phyloP scores from a whole-genome alignment of 2,113 vertebrate genomes.

The Oceanites oceanicus region DNA sequence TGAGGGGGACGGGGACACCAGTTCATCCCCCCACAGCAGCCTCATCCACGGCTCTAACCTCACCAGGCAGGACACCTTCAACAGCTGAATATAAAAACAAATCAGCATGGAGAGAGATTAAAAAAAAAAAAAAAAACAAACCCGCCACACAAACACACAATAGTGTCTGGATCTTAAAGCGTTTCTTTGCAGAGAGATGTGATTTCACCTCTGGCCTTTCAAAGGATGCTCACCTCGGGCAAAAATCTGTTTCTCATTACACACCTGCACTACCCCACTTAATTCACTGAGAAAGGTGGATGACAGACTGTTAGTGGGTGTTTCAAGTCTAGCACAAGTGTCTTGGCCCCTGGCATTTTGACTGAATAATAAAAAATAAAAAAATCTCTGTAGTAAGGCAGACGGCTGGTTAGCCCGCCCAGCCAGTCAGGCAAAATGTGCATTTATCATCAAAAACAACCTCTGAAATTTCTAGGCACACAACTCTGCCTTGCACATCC shows the following conservation, averaged over 20 bases:
- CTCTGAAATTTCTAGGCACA: background rate
- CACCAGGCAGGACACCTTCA: background rate
- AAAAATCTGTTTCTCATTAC: constrained; percentile 5
- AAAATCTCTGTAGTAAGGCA: background rate
- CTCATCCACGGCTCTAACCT: background rate
- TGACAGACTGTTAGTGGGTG: background rate
- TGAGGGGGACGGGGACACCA: background rate
- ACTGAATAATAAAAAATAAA: background rate
- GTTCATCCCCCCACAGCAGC: background rate
- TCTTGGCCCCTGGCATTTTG: background rate
- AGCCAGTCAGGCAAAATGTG: background rate
- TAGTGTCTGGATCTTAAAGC: background rate
- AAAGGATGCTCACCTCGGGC: background rate
- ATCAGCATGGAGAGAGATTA: background rate
- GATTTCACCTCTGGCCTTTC: constrained; percentile 13
- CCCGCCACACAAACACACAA: background rate
- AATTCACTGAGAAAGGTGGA: background rate
- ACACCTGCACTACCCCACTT: constrained; percentile 20
- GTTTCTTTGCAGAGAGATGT: background rate
- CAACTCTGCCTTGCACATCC: background rate
- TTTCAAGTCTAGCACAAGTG: background rate
- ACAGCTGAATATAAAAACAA: background rate
- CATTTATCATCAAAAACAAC: background rate
- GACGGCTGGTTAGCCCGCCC: background rate
- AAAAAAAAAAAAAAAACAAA: background rate